Evolutionary conservation across 2,113 vertebrate genomes (phyloP), one percentile per base, ranked within the genome.

Genomic region (Chloroceryle aenea): DNA sequence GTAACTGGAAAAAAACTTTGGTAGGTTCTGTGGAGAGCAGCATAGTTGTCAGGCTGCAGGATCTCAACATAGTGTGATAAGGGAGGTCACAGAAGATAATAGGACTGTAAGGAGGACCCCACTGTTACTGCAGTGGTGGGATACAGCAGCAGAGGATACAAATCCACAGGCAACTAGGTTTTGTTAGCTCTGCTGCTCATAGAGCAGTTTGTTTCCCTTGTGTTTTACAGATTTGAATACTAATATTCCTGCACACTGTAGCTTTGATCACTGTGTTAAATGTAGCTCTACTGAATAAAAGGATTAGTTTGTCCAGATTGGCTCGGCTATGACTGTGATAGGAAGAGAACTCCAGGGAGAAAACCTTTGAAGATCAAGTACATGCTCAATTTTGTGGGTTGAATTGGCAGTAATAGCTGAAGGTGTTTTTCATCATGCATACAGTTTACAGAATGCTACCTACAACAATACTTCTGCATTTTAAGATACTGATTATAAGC

Each of bases 211-310:
- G 93, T 86, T 89, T 86, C 85, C 82, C 56, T 84, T 75, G 59
- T 95, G 85, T 93, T 94, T 83, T 67, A 86, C 89, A 92, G 78
- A 91, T 91, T 63, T 88, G 67, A 94, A 84, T 86, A 84, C 64
- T 84, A 96, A 74, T 83, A 95, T 90, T 96, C 77, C 85, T 84
- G 87, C 59, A 83, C 29, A 55, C 45, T 85, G 62, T 58, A 77
- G 89, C 93, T 96, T 96, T 96, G 92, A 96, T 96, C 92, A 86
- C 45, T 27, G 42, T 55, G 75, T 94, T 90, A 96, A 94, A 87
- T 47, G 85, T 56, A 93, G 47, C 38, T 90, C 59, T 77, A 34
- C 50, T 48, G 75, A 94, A 95, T 95, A 83, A 95, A 95, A 93
- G 72, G 85, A 92, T 95, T 92, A 61, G 43, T 92, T 95, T 72